These are phyloP conservation scores for Andrena chrysosceles DNA, from an alignment of 2,888 invertebrate genomes.

Conservation along the genomic window DNA sequence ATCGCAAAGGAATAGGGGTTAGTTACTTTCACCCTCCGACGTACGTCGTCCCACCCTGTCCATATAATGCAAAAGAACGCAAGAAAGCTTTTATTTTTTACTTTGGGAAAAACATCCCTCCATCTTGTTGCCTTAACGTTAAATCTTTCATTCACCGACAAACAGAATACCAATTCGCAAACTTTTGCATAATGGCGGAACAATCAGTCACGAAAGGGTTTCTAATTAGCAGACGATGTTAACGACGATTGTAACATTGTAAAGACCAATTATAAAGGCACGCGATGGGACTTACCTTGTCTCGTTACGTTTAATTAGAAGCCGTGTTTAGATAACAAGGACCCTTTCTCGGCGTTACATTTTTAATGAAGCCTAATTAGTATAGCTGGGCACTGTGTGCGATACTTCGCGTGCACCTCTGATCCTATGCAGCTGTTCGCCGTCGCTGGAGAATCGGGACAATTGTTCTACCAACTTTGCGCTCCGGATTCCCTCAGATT, in stretches of 20 bases:
- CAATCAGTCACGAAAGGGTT: not conserved
- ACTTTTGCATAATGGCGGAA: not conserved
- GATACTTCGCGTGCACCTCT: not conserved
- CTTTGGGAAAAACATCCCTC: not conserved
- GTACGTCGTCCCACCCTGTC: not conserved
- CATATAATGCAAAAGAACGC: not conserved
- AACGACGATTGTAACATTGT: not conserved
- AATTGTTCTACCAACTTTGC: not conserved
- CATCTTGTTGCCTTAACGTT: constrained; percentile 3
- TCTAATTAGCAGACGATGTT: not conserved
- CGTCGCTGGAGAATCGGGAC: not conserved
- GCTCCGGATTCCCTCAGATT: not conserved
- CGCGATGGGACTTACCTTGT: not conserved
- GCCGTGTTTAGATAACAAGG: not conserved
- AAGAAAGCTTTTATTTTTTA: constrained; percentile 11
- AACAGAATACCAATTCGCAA: not conserved
- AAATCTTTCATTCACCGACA: not conserved
- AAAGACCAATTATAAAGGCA: not conserved
- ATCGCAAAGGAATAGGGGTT: constrained; percentile 26
- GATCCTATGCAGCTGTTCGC: not conserved
- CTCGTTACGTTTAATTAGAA: constrained; percentile 3
- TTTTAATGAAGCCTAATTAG: constrained; percentile 1
- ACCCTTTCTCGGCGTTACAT: not conserved
- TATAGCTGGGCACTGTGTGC: not conserved
- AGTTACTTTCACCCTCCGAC: constrained; percentile 4